Evolutionary conservation across 2,797 vertebrate genomes (phyloP).

Genomic region (Hafferia zeledoni): DNA sequence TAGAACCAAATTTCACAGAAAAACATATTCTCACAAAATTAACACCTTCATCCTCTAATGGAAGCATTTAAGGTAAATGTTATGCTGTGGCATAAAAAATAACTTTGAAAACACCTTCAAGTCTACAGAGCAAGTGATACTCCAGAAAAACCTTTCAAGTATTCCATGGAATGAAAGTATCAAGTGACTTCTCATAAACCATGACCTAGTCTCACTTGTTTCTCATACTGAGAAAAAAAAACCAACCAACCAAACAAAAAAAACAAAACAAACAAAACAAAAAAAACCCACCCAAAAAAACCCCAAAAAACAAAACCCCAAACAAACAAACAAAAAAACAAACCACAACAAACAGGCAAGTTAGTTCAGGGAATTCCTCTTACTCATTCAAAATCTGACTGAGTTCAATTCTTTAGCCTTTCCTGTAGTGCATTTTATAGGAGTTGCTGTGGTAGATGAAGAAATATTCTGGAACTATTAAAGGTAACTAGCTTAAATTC

Average conservation of each 20-base stretch:
- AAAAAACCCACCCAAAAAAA: too few species aligned
- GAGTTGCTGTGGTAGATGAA: not conserved
- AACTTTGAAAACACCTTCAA: slow-evolving; percentile 12
- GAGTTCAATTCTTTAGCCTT: not conserved
- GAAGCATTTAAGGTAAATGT: not conserved
- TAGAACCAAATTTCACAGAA: not conserved
- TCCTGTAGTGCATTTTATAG: not conserved
- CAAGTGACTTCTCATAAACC: slow-evolving; percentile 20
- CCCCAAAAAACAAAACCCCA: too few species aligned
- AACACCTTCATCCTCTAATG: not conserved
- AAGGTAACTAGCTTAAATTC: not conserved
- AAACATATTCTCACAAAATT: not conserved
- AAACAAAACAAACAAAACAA: too few species aligned
- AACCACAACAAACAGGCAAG: not conserved
- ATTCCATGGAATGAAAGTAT: slow-evolving; percentile 26
- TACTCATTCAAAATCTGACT: not conserved
- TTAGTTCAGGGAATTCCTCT: not conserved
- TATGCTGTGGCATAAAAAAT: not conserved
- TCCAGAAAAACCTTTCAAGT: not conserved
- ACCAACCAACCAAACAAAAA: too few species aligned
- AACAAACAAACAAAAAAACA: too few species aligned
- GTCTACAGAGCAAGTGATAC: not conserved
- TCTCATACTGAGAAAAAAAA: not conserved
- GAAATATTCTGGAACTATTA: not conserved
- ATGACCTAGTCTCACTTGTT: not conserved